phyloP scores from a whole-genome alignment of 2,113 vertebrate species.

The Takifugu bimaculatus region DNA sequence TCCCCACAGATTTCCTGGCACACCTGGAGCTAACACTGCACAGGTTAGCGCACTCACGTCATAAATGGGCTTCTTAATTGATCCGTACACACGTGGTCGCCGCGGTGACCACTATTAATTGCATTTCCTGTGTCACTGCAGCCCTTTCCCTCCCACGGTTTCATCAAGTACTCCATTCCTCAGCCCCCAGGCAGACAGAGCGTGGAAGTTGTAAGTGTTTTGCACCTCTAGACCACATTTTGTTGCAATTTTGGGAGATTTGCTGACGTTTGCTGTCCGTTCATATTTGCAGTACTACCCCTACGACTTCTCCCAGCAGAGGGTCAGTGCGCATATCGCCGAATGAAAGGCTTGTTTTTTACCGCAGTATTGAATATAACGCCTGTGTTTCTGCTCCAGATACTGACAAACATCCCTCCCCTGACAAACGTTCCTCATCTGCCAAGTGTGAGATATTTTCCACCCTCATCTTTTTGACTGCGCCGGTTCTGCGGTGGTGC shows the following conservation, averaged over 20 bases:
- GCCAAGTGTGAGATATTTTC: slow-evolving; percentile 46
- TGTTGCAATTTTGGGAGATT: neutral
- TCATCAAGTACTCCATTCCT: slow-evolving; percentile 74
- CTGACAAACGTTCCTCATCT: slow-evolving; percentile 51
- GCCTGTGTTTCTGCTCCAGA: slow-evolving; percentile 42
- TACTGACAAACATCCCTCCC: slow-evolving; percentile 56
- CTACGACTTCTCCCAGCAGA: slow-evolving; percentile 65
- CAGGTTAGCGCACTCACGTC: slow-evolving; percentile 35
- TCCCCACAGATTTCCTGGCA: slow-evolving; percentile 48
- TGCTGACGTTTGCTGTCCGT: slow-evolving; percentile 5
- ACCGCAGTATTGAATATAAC: neutral
- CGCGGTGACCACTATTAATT: neutral
- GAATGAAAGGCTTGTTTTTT: neutral
- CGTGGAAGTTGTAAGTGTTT: slow-evolving; percentile 70
- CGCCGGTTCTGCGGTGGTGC: neutral
- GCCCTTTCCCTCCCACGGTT: slow-evolving; percentile 54
- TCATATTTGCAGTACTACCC: slow-evolving; percentile 70
- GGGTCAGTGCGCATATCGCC: slow-evolving; percentile 47
- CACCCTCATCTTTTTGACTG: neutral
- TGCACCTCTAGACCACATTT: neutral
- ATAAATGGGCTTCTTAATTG: neutral
- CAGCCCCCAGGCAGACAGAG: slow-evolving; percentile 75
- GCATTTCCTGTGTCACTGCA: slow-evolving; percentile 13
- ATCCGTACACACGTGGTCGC: neutral
- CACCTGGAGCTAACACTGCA: slow-evolving; percentile 42